Evolutionary conservation across 1,140 invertebrate genomes (phyloP), one percentile per base, ranked within the genome.

Genomic region (Idris sp.): DNA sequence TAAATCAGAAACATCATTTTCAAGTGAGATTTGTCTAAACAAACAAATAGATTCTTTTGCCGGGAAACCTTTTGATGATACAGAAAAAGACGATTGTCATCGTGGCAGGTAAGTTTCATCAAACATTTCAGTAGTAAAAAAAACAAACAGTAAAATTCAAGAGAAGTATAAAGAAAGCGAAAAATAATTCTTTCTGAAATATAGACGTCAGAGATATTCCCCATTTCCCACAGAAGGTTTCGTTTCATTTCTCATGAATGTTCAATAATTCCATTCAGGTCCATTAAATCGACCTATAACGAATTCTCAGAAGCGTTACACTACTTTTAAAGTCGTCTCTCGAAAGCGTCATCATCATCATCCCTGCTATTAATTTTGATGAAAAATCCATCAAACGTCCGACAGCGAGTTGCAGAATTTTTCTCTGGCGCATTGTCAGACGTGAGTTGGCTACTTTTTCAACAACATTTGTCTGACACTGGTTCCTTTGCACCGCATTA

Each of bases 341-440:
- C 56, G 33, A 61, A 67, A 62, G 10, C 72, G 43, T 68, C 64
- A 64, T 75, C 64, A 67, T 67, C 71, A 69, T 75, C 72, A 69
- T 68, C 64, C 58, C 51, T 68, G 64, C 72, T 69, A 75, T 75
- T 75, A 75, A 75, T 75, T 75, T 69, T 59, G 64, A 69, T 75
- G 72, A 75, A 75, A 75, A 75, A 75, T 69, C 58, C 72, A 75
- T 75, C 72, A 64, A 64, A 64, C 51, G 51, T 54, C 46, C 59
- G 64, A 69, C 64, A 71, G 73, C 65, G 48, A 16, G 59, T 38
- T 65, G 73, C 65, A 71, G 53, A 69, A 69, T 71, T 69, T 69
- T 75, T 69, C 58, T 59, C 35, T 38, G 54, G 41, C 43, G 72
- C 51, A 75, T 75, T 75, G 72, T 69, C 72, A 64, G 53, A 64